Base-by-base conservation (phyloP, 1,140 invertebrate species). In the Pomacea maculata region DNA sequence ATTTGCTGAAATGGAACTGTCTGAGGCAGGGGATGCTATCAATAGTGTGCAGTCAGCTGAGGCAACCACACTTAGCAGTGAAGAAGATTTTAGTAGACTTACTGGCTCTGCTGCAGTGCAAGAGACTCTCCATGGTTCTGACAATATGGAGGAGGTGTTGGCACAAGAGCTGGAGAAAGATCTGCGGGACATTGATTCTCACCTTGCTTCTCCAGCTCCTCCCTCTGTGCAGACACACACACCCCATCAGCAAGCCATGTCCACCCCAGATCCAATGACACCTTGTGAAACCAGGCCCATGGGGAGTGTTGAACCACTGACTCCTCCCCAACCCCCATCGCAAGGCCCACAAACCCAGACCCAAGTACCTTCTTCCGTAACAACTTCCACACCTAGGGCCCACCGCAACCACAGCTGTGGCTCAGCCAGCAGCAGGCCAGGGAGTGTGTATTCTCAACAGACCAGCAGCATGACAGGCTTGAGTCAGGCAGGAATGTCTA, bases 141-240 rank as follows among this genome's bases (percentile, higher is more conserved):
- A 85, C 72, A 85, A 87, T 74, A 80, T 87, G 74, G 83, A 87
- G 61, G 83, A 87, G 67, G 85, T 79, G 11, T 79, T 89, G 54
- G 82, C 79, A 57, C 80, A 85, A 61, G 84, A 88, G 21, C 63
- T 89, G 61, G 76, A 87, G 57, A 83, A 84, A 25, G 88, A 87
- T 78, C 80, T 86, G 65, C 85, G 88, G 74, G 86, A 88, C 72
- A 84, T 86, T 15, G 85, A 88, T 45, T 83, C 70, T 19, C 57
- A 57, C 21, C 29, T 29, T 25, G 61, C 57, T 5, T 70, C 68
- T 8, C 68, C 70, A 9, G 21, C 78, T 64, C n/a, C 17, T 4
- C n/a, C 25, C 15, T 21, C 68, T 52, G 14, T 65, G 67, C 77
- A 70, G 65, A 54, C 55, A 4, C 77, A 78, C 77, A 78, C 77